Base-by-base conservation (phyloP, 2,888 invertebrate genomes). In the Reticulitermes lucifugus region DNA sequence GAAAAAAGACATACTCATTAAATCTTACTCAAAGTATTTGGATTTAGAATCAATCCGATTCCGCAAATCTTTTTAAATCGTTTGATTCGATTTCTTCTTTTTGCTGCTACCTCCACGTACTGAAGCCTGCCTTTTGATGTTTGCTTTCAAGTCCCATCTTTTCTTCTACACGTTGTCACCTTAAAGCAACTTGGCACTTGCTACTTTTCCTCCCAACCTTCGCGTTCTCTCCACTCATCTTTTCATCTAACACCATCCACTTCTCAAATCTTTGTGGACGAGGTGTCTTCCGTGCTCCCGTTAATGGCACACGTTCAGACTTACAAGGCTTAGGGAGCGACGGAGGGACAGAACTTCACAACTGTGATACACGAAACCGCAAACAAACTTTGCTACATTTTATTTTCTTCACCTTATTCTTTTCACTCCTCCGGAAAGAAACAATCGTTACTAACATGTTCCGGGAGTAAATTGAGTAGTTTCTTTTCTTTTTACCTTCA, bases 251-350 rank as follows among this genome's bases (percentile, higher is more conserved):
- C 77, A n/a, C 51, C 77, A 60, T 46, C 81, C 70, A 70, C 81
- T 81, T 81, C 65, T 41, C 65, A 81, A 81, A 59, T 81, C 81
- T 81, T 81, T 81, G 81, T 81, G 81, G 81, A 70, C 46, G 81
- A 70, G 81, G 43, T 70, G 70, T 81, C 81, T 81, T 70, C 65
- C 25, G 46, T n/a, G 81, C n/a, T 81, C 43, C 41, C 77, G 77
- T 70, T 81, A 81, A 81, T 81, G 81, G 70, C 81, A 65, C 81
- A 81, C 81, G 81, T 65, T 43, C 81, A 2, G 43, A 43, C 65
- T 81, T 70, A 81, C 43, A 65, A 70, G n/a, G 65, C 14, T 43
- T n/a, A 77, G 22, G 46, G 81, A 46, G 21, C 0, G 35, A 35
- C 4, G 65, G 46, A 70, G 46, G 46, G 65, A 70, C n/a, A 25